Evolutionary conservation across 2,113 vertebrate genomes (phyloP).

Genomic region (Saccopteryx bilineata): DNA sequence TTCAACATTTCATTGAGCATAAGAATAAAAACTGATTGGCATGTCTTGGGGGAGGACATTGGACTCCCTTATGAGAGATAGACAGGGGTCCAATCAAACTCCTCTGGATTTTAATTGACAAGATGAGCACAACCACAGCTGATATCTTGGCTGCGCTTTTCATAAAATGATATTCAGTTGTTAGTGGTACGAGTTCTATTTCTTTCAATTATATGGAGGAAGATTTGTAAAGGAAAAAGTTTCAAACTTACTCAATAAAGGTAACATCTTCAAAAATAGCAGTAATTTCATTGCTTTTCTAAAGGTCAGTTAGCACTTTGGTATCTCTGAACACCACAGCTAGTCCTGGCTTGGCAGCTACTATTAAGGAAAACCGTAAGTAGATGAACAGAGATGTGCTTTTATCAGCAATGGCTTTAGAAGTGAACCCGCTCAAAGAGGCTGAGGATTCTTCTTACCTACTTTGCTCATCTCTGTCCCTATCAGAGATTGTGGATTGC

Average conservation of each 20-base stretch:
- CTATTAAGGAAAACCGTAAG: not conserved
- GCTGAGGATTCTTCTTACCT: not conserved
- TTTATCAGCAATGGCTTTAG: not conserved
- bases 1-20: not conserved
- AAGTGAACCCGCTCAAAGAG: not conserved
- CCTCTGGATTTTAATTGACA: not conserved
- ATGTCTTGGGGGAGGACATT: not conserved
- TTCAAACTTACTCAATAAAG: not conserved
- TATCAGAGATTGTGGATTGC: not conserved
- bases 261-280: not conserved
- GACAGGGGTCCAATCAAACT: not conserved
- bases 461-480: not conserved
- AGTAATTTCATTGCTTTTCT: not conserved
- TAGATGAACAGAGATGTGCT: not conserved
- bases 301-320: not conserved
- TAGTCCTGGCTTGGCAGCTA: not conserved
- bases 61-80: not conserved
- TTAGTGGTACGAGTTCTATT: not conserved
- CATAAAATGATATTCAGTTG: not conserved
- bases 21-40: not conserved
- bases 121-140: not conserved
- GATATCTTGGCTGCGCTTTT: not conserved
- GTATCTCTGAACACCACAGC: not conserved
- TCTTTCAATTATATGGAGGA: not conserved
- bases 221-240: constrained; percentile 34